These are phyloP conservation scores for Apeltes quadracus DNA, from an alignment of 2,113 vertebrate genomes.

Conservation along the genomic window DNA sequence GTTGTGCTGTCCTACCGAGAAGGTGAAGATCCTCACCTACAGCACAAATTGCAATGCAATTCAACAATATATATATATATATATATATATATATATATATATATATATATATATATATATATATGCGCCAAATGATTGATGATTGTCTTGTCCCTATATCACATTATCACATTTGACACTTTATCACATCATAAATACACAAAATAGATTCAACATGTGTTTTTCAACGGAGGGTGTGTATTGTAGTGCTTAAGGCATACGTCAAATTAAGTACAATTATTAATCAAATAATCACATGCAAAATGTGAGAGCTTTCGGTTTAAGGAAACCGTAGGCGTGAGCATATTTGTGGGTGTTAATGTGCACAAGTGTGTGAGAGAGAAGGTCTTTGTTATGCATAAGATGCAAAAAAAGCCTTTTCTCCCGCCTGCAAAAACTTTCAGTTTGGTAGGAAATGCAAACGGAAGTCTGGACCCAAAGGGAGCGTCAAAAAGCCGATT, in stretches of 20 bases:
- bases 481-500: conserved; percentile 48
- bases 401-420: conserved; percentile 15
- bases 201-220: not conserved
- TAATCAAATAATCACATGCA: not conserved
- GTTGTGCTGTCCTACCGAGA: conserved; percentile 98
- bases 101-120: too few species aligned
- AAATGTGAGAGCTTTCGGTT: not conserved
- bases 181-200: not conserved
- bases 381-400: conserved; percentile 10
- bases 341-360: not conserved
- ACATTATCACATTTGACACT: not conserved
- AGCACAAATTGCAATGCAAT: conserved; percentile 1
- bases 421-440: conserved; percentile 27
- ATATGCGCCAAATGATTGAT: not conserved
- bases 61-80: not conserved
- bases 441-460: conserved; percentile 20
- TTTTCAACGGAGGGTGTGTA: not conserved
- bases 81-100: too few species aligned
- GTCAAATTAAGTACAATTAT: not conserved
- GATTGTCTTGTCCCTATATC: not conserved
- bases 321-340: not conserved
- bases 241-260: not conserved
- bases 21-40: conserved; percentile 96
- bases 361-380: not conserved
- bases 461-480: conserved; percentile 44